Evolutionary conservation across 2,113 vertebrate genomes (phyloP).

Genomic region (Anarrhichthys ocellatus): DNA sequence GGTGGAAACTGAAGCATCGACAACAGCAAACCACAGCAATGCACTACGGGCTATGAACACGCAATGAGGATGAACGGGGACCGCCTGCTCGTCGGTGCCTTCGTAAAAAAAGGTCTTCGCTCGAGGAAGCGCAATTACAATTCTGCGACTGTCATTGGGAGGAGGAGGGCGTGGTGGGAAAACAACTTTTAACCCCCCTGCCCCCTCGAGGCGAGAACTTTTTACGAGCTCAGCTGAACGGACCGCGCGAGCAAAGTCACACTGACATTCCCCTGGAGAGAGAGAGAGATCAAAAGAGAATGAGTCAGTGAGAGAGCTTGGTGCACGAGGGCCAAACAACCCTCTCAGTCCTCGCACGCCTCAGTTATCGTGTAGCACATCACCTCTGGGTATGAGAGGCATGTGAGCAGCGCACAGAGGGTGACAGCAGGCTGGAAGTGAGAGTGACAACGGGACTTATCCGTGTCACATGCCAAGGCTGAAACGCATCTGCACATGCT

Average conservation of each 20-base stretch:
- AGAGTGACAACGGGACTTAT: slow-evolving; percentile 64
- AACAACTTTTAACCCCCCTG: slow-evolving; percentile 30
- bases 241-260: slow-evolving; percentile 54
- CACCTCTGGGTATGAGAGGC: slow-evolving; percentile 65
- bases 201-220: slow-evolving; percentile 28
- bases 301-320: slow-evolving; percentile 60
- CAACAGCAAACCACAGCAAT: slow-evolving; percentile 44
- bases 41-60: slow-evolving; percentile 1
- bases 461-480: slow-evolving; percentile 58
- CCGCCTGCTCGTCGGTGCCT: not conserved
- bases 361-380: slow-evolving; percentile 53
- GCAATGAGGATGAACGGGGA: not conserved
- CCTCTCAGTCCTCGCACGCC: slow-evolving; percentile 50
- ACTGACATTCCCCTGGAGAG: slow-evolving; percentile 54
- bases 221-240: slow-evolving; percentile 60
- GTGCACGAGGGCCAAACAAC: slow-evolving; percentile 29
- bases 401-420: slow-evolving; percentile 47
- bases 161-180: slow-evolving; percentile 19
- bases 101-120: not conserved
- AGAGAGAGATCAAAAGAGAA: slow-evolving; percentile 50
- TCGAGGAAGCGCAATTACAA: slow-evolving; percentile 9
- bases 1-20: slow-evolving; percentile 43
- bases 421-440: slow-evolving; percentile 49
- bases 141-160: slow-evolving; percentile 20
- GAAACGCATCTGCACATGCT: slow-evolving; percentile 53